Evolutionary conservation across 1,140 invertebrate genomes (phyloP).

Genomic region (Tenebrio molitor): DNA sequence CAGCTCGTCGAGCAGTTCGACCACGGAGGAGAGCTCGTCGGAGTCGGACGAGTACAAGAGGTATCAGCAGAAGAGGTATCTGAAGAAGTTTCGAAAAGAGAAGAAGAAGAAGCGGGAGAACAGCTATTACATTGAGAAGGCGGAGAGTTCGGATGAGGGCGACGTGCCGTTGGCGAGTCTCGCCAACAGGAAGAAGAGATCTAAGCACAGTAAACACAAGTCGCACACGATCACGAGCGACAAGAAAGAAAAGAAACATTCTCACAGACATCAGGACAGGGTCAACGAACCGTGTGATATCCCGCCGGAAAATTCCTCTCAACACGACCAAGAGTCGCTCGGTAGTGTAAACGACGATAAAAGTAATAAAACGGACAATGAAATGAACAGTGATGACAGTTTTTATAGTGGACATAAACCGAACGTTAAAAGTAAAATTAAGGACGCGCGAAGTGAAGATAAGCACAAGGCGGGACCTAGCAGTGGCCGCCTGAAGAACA

Average conservation of each 20-base stretch:
- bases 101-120: constrained; percentile 42
- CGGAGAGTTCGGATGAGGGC: constrained; percentile 48
- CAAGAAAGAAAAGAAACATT: constrained; percentile 18
- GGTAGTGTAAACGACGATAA: not conserved
- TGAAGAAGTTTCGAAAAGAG: not conserved
- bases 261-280: constrained; percentile 1
- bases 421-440: constrained; percentile 48
- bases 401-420: constrained; percentile 37
- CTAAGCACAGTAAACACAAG: constrained; percentile 43
- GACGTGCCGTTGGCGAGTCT: constrained; percentile 38
- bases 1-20: constrained; percentile 6
- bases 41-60: constrained; percentile 17
- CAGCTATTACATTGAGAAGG: constrained; percentile 36
- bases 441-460: constrained; percentile 18
- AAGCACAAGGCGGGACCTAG: constrained; percentile 7
- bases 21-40: not conserved
- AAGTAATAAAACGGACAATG: constrained; percentile 9
- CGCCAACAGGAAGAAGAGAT: constrained; percentile 35
- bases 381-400: constrained; percentile 47
- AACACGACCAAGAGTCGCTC: too few relatives aligned
- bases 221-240: constrained; percentile 5
- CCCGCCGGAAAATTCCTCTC: not conserved
- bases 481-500: constrained; percentile 42
- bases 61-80: constrained; percentile 6
- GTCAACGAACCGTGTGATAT: constrained; percentile 6